These are phyloP conservation scores for human DNA, from an alignment of 2,113 vertebrate species.

Conservation along the genomic window GRCh38 chr15:75419001-75419500, in stretches of 20 bases:
- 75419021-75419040: too few species aligned
- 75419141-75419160: not conserved
- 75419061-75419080: not conserved
- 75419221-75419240: not conserved
- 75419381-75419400: not conserved
- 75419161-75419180: not conserved
- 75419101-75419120: not conserved
- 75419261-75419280: constrained; percentile 11
- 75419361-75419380: not conserved
- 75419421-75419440: not conserved
- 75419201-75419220: constrained; percentile 26
- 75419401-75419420: not conserved
- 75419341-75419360: not conserved
- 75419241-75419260: not conserved
- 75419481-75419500: not conserved
- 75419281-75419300: not conserved
- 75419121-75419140: not conserved
- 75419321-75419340: not conserved
- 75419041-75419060: too few species aligned
- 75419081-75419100: not conserved
- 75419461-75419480: not conserved
- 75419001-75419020: too few species aligned
- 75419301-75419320: constrained; percentile 5
- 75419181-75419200: not conserved
- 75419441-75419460: not conserved